Evolutionary conservation across 1,140 invertebrate species (phyloP).

Genomic region (Drosophila ironensis): DNA sequence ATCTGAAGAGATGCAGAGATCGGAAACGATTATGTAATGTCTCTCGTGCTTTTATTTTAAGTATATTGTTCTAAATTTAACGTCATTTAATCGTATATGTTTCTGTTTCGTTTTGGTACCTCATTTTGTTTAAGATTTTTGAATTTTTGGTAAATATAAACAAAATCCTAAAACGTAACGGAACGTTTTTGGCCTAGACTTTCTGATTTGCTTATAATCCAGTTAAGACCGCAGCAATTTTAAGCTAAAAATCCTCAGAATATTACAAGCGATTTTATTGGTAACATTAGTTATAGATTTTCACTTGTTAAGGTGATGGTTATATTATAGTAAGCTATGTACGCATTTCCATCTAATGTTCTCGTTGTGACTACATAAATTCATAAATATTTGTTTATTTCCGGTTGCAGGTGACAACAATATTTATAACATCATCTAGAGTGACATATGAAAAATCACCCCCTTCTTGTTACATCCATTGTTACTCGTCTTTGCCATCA

Average conservation of each 20-base stretch:
- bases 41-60: constrained; percentile 21
- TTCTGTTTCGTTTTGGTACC: too few relatives aligned
- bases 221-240: constrained; percentile 32
- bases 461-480: constrained; percentile 48
- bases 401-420: constrained; percentile 53
- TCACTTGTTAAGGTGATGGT: not conserved
- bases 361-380: constrained; percentile 46
- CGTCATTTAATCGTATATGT: constrained; percentile 21
- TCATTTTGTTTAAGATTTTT: too few relatives aligned
- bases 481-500: constrained; percentile 27
- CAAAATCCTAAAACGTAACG: constrained; percentile 10
- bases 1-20: not conserved
- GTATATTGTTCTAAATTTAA: constrained; percentile 70
- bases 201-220: constrained; percentile 29
- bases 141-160: constrained; percentile 52
- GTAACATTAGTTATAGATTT: too few relatives aligned
- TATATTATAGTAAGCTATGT: not conserved
- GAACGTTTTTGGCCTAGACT: constrained; percentile 34
- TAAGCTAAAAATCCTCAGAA: too few relatives aligned
- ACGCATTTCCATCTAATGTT: constrained; percentile 5
- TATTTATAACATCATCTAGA: constrained; percentile 1
- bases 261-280: not conserved
- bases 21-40: constrained; percentile 46
- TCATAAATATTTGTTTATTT: constrained; percentile 49
- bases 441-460: constrained; percentile 33